Conservation (phyloP, 2,113 vertebrate species). For the Raja brachyura region DNA sequence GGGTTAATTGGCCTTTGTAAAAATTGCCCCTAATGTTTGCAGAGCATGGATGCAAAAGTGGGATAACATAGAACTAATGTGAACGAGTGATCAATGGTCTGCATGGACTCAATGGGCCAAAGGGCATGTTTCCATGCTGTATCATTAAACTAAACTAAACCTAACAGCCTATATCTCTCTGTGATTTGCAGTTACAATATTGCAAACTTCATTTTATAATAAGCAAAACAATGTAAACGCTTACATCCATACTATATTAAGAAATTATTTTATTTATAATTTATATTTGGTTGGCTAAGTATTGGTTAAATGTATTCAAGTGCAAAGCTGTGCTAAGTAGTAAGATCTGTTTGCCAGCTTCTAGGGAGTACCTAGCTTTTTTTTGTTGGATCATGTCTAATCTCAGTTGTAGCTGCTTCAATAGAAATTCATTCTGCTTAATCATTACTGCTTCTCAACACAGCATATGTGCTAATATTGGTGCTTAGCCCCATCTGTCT, state of each 20-base stretch:
- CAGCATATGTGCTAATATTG: not conserved
- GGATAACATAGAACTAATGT: no score
- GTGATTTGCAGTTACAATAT: no score
- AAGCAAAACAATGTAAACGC: not conserved
- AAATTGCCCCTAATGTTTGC: no score
- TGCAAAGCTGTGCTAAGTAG: not conserved
- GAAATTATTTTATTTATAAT: not conserved
- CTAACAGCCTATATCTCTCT: no score
- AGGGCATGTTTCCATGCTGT: no score
- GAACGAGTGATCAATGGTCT: no score
- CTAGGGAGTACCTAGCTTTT: not conserved
- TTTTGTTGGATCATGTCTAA: conserved; percentile 1
- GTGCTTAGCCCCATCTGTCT: not conserved
- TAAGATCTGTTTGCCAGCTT: not conserved
- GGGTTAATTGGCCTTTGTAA: no score
- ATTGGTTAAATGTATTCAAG: not conserved
- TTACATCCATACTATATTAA: not conserved
- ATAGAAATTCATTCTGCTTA: not conserved
- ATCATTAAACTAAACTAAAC: no score
- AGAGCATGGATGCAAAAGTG: no score
- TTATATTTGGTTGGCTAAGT: not conserved
- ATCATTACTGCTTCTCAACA: not conserved
- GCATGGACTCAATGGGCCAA: no score
- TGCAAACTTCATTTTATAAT: no score
- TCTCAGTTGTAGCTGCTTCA: not conserved